Evolutionary conservation across 1,140 invertebrate genomes (phyloP), one percentile per base, ranked within the genome.

Genomic region (Drosophila persimilis): DNA sequence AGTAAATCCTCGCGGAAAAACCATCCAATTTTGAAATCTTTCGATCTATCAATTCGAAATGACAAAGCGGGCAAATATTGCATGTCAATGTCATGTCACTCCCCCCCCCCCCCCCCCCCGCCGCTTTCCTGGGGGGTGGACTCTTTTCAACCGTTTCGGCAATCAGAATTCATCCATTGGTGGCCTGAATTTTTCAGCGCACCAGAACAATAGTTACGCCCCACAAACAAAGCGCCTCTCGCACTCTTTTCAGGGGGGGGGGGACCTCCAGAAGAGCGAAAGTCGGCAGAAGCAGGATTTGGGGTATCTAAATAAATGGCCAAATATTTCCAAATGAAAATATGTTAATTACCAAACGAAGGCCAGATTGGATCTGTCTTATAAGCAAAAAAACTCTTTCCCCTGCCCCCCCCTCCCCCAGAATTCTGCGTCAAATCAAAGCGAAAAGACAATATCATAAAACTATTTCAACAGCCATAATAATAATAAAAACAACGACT

Each of bases 331-430:
- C 53, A 56, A 39, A 75, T 20, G 55, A 60, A 76, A 72, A 75
- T 75, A 75, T 79, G 78, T 66, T 79, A 80, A 80, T 77, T 81
- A 77, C 69, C 53, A 61, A 55, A 61, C 63, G 61, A 31, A 58
- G 54, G 22, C 47, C 56, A 64, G 47, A 75, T 75, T 51, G 46
- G 29, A 56, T 75, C 41, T 24, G 31, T 47, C 52, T 63, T 6
- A 17, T 17, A 22, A 45, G 11, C 50, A 54, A 31, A 53, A 26
- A 5, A 0, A 4, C 24, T 4, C 15, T 46, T 48, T 4, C 15
- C 15, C 26, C 29, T 6, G 15, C 15, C 44, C 50, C 26, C 47
- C 43, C 15, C 44, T 46, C 26, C 47, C 43, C 29, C 29, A 3
- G 11, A 39, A 39, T 39, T 3, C 35, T 39, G 35, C 51, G 45